Base-by-base conservation (phyloP, 64 coral and sea anemone species). In the Montipora capricornis region DNA sequence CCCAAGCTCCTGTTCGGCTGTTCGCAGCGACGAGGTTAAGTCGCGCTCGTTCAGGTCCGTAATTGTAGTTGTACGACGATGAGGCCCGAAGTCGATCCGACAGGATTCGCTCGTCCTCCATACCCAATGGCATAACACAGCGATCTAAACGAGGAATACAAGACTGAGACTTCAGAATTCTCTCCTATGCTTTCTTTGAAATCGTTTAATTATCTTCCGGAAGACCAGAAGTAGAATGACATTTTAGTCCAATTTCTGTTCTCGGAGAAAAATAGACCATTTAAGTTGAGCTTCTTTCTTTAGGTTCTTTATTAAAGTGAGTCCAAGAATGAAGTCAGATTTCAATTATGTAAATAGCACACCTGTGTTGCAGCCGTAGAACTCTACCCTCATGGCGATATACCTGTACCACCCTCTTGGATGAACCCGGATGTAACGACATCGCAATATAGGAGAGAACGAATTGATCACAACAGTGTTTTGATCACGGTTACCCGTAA, bases 91-190 rank as follows among this genome's bases (percentile, higher is more conserved):
- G 84, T 51, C 64, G 74, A 80, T 84, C 92, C 12, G 92, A 88
- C 47, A 87, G 84, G 64, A 93, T 93, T 80, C 92, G 92, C 6
- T 80, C 29, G 84, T 93, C 92, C 58, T 93, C 92, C 92, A 93
- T 93, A 79, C 92, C 92, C 48, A 93, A 45, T 5, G 92, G 92
- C 92, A 93, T 88, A 29, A 87, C 70, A 73, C 96, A 97, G 19
- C 89, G 71, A 89, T 91, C 95, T 97, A 12, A 75, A 85, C 46
- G 0, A 12, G 8, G 76, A 44, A 84, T 48, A 70, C n/a, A 53
- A 13, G 29, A 47, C 20, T 14, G 67, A 5, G 2, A 57, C 37
- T 37, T 37, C 1, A 37, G 37, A 37, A 37, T 37, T 37, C 37
- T 37, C 37, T 37, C 37, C 37, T 37, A 37, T 37, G 37, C 37